Evolutionary conservation across 1,140 invertebrate genomes (phyloP), one percentile per base, ranked within the genome.

Genomic region (Mya arenaria): DNA sequence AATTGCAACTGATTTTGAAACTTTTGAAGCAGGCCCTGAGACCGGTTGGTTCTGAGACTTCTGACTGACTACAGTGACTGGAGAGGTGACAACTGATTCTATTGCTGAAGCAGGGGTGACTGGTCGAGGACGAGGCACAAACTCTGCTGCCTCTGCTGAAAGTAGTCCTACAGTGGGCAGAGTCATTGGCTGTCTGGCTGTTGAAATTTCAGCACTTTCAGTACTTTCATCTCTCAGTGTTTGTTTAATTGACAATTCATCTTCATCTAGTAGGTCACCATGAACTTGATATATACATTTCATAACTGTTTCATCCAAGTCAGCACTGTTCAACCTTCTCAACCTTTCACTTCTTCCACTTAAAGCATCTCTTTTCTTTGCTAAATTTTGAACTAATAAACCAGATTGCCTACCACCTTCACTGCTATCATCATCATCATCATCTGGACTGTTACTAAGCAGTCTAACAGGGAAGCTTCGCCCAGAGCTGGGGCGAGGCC

Each of bases 231-330:
- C 44, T 19, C 56, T 23, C 2, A 32, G 10, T 48, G 25, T 6
- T 19, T 19, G 36, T 19, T 34, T 77, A 15, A 36, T 15, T 28
- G 44, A 19, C n/a, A 78, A 39, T 25, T 75, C 56, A 17, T 52
- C 28, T n/a, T 68, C 74, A 78, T 78, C 62, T 19, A 78, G 41
- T 44, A 55, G 52, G 66, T 78, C 74, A 34, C 52, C 37, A 4
- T 78, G 10, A 0, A 66, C 60, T 68, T 78, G 60, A 55, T 78
- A 66, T 15, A 78, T 65, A 68, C 74, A 66, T 37, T 78, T 78
- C 39, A 78, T 55, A 13, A 78, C 63, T n/a, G 62, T 78, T 55
- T 78, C 74, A 78, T 78, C 63, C 13, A 78, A 10, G 15, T 78
- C 74, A 32, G 34, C 39, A 66, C 34, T 48, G 30, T 71, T 32